Conservation (phyloP, 2,797 vertebrate species). For the Phrynocephalus guinanensis region DNA sequence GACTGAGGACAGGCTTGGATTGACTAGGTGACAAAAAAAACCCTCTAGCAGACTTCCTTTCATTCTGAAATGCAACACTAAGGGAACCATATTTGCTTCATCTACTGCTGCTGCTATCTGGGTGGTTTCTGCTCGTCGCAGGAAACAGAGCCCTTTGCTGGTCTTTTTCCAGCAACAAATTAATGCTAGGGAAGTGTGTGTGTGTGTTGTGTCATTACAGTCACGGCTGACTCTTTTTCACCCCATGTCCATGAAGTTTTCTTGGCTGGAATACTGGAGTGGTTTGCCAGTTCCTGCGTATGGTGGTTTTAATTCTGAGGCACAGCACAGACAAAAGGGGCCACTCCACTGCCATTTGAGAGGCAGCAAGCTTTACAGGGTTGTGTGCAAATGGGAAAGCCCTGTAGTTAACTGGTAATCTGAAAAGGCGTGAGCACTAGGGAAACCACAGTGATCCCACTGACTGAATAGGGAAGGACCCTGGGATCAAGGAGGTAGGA, state of each 20-base stretch:
- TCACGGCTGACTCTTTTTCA: too few species aligned
- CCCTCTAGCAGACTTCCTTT: not conserved
- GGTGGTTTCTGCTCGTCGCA: slow-evolving; percentile 7
- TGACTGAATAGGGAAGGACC: not conserved
- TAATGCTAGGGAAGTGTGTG: not conserved
- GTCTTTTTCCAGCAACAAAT: not conserved
- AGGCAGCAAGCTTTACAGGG: not conserved
- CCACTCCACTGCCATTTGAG: not conserved
- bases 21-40: slow-evolving; percentile 1
- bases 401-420: not conserved
- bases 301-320: not conserved
- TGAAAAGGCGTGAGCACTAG: not conserved
- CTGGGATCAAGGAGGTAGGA: not conserved
- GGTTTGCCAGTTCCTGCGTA: too few species aligned
- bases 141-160: slow-evolving; percentile 8
- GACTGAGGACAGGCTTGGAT: not conserved
- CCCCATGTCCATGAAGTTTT: too few species aligned
- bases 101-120: not conserved
- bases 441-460: not conserved
- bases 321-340: not conserved
- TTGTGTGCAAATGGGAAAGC: not conserved
- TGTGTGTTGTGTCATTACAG: too few species aligned
- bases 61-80: not conserved
- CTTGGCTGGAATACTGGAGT: too few species aligned
- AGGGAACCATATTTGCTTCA: not conserved